Base-by-base conservation (phyloP, 2,888 invertebrate genomes). In the Branchinecta sandiegonensis region DNA sequence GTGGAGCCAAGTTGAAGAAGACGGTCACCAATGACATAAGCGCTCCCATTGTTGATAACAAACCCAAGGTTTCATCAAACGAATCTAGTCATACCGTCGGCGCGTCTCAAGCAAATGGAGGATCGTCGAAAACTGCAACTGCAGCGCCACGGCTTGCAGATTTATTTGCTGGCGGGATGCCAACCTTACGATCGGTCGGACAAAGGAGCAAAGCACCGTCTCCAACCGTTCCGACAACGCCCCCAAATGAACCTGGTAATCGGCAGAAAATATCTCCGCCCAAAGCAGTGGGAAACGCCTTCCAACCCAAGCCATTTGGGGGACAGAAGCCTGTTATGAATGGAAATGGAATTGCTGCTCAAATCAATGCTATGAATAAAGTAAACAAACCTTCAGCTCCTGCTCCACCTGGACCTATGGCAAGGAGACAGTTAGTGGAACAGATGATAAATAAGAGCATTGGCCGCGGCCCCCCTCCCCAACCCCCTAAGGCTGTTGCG, bases 11-110 rank as follows among this genome's bases (percentile, higher is more conserved):
- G 74, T 80, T 94, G 72, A 92, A 89, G 78, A 93, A 92, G 79
- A 83, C 91, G 68, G 86, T 86, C 0, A 93, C 93, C n/a, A 86
- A 88, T 74, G 94, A 94, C 77, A 89, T 90, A 79, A 94, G 94
- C 83, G 87, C 84, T 67, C 94, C 94, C 0, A 77, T 83, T 67
- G 80, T 91, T 73, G 80, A 85, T 23, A 56, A 37, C 37, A 37
- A 37, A 37, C 37, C 37, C 37, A 37, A 37, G 37, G 65, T 64
- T 64, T 11, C 65, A 64, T 23, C 23, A 64, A 64, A 37, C 37
- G 37, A 37, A 37, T 37, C 37, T 37, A 37, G 37, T 37, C 37
- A 37, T 5, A 50, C 48, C 23, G 77, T 76, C 71, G 77, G 77
- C 67, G 76, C 77, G 0, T 67, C 80, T 68, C 79, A 79, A 70